Evolutionary conservation across 1,140 invertebrate genomes (phyloP).

Genomic region (Archegozetes longisetosus): DNA sequence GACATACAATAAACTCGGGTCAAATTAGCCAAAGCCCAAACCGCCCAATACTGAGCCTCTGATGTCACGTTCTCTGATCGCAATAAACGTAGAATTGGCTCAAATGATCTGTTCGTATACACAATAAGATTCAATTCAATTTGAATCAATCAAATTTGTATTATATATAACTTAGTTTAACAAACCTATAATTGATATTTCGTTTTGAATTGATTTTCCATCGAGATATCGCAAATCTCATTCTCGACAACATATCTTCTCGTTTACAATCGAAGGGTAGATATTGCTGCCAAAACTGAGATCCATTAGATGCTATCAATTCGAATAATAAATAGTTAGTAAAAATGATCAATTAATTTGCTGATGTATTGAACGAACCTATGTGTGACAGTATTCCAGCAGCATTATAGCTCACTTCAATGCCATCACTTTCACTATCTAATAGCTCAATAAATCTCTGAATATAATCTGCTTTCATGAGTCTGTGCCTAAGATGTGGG

Average conservation of each 20-base stretch:
- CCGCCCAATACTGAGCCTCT: slow-evolving; percentile 84
- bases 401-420: slow-evolving; percentile 94
- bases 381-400: slow-evolving; percentile 89
- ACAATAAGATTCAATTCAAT: slow-evolving; percentile 11
- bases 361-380: too few species aligned
- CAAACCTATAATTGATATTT: slow-evolving; percentile 83
- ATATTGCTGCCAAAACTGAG: slow-evolving; percentile 46
- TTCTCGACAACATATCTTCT: slow-evolving; percentile 51
- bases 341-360: not conserved
- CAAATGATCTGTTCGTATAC: slow-evolving; percentile 48
- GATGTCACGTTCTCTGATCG: slow-evolving; percentile 56
- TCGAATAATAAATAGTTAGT: not conserved
- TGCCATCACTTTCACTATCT: slow-evolving; percentile 70
- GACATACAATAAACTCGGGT: slow-evolving; percentile 77
- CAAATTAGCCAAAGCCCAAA: slow-evolving; percentile 93
- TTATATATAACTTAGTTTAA: not conserved
- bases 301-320: slow-evolving; percentile 55
- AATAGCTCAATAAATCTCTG: slow-evolving; percentile 67
- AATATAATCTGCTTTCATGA: slow-evolving; percentile 73
- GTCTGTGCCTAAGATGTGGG: slow-evolving; percentile 51
- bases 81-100: slow-evolving; percentile 68
- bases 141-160: slow-evolving; percentile 4
- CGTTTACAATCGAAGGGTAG: slow-evolving; percentile 42
- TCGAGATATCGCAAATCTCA: slow-evolving; percentile 61
- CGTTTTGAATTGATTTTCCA: slow-evolving; percentile 73